Conservation (phyloP, 2,113 vertebrate genomes). For the Thamnaconus septentrionalis region DNA sequence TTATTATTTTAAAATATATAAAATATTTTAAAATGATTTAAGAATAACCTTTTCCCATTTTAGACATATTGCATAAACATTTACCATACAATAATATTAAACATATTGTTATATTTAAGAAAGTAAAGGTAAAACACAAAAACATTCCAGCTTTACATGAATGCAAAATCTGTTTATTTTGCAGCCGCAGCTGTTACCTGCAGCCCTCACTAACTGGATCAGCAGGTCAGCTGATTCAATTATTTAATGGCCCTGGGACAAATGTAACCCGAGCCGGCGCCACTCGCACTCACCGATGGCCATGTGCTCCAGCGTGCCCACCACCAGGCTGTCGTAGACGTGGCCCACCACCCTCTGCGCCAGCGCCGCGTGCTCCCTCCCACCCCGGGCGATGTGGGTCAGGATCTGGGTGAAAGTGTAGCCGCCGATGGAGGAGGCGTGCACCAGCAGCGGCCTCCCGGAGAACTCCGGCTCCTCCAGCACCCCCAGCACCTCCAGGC, state of each 20-base stretch:
- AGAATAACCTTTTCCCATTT: too few species aligned
- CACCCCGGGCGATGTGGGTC: conserved; percentile 38
- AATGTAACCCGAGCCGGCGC: conserved; percentile 43
- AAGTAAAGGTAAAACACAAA: too few species aligned
- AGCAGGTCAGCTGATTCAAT: conserved; percentile 26
- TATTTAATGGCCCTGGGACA: conserved; percentile 42
- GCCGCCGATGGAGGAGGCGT: conserved; percentile 64
- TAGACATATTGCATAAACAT: too few species aligned
- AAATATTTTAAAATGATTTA: too few species aligned
- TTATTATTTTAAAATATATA: too few species aligned
- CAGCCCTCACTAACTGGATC: conserved; percentile 13
- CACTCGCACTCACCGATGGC: conserved; percentile 60
- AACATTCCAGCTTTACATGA: too few species aligned
- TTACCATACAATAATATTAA: too few species aligned
- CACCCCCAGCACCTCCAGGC: conserved; percentile 52
- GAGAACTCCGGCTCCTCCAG: conserved; percentile 57
- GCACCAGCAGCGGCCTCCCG: conserved; percentile 46
- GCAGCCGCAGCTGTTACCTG: neutral
- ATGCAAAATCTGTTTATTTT: too few species aligned
- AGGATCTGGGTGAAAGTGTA: conserved; percentile 67
- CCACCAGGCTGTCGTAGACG: conserved; percentile 68
- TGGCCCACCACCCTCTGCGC: conserved; percentile 52
- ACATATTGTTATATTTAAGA: too few species aligned
- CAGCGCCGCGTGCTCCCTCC: conserved; percentile 16
- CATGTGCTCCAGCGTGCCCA: conserved; percentile 65